Base-by-base conservation (phyloP, 2,113 vertebrate genomes). In the Ia io region DNA sequence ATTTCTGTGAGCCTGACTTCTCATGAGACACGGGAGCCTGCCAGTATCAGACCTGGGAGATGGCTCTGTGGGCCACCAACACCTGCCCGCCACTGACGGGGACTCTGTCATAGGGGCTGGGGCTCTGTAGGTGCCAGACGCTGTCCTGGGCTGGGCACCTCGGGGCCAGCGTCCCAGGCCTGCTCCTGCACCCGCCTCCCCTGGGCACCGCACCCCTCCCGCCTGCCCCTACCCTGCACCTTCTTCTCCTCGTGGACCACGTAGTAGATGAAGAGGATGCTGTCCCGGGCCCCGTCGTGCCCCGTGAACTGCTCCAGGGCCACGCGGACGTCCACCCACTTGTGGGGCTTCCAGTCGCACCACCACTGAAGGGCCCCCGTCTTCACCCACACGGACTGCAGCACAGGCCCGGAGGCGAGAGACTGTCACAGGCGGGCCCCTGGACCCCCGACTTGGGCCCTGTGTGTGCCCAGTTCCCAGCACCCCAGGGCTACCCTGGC, bases 201-300 rank as follows among this genome's bases (percentile, higher is more conserved):
- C 56, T 47, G 53, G 92, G 42, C 35, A 92, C 83, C 17, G 8
- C 1, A 20, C 5, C 83, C 44, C 1, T 32, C 4, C 49, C 51
- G 42, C 70, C 67, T 2, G 37, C 5, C 73, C 77, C 32, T 5
- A 14, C 0, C 9, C 11, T 13, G 17, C 93, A 99, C 99, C 99
- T 99, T 99, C 96, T 99, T 99, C 97, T 99, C 99, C 93, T 99
- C 99, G 0, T 99, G 98, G 90, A 99, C 98, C 96, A 99, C 98
- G 97, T 99, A 99, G 40, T 99, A 99, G 97, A 99, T 98, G 97
- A 99, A 99, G 8, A 99, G 98, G 97, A 99, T 99, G 96, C 99
- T 99, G 87, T 99, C 99, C 0, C 98, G 99, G 94, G 98, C 98
- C 65, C 99, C 99, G 0, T 99, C 99, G 0, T 98, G 98, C 25